Conservation (phyloP, 2,888 invertebrate species). For the Imbricaverruca yamaguchii region DNA sequence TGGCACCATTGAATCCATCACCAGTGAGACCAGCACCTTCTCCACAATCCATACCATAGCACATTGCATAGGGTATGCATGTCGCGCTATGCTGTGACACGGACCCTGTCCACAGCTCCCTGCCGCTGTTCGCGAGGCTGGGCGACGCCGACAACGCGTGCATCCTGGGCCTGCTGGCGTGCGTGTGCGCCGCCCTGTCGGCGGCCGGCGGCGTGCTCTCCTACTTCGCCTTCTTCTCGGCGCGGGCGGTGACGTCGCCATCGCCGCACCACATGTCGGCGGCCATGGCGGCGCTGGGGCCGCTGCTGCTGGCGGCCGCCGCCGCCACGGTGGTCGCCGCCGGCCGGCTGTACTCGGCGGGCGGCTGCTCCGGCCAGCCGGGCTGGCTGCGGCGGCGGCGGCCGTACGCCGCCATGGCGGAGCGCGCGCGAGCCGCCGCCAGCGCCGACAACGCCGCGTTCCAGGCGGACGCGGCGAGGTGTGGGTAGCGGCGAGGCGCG, state of each 20-base stretch:
- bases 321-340: not conserved
- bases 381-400: not conserved
- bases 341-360: not conserved
- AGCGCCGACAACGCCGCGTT: not conserved
- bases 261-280: slow-evolving; percentile 2
- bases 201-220: not conserved
- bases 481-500: too few relatives aligned
- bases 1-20: too few relatives aligned
- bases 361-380: not conserved
- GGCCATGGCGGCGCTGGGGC: slow-evolving; percentile 15
- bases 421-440: not conserved
- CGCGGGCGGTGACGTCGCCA: slow-evolving; percentile 1
- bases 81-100: too few relatives aligned
- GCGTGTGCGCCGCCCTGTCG: not conserved
- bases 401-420: not conserved
- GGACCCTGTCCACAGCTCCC: not conserved
- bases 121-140: not conserved
- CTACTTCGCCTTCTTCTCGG: slow-evolving; percentile 19
- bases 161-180: not conserved
- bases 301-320: not conserved
- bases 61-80: too few relatives aligned
- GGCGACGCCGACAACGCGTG: slow-evolving; percentile 11
- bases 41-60: too few relatives aligned
- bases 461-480: not conserved
- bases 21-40: too few relatives aligned